Conservation (phyloP, 1,140 invertebrate species). For the Panulirus ornatus region DNA sequence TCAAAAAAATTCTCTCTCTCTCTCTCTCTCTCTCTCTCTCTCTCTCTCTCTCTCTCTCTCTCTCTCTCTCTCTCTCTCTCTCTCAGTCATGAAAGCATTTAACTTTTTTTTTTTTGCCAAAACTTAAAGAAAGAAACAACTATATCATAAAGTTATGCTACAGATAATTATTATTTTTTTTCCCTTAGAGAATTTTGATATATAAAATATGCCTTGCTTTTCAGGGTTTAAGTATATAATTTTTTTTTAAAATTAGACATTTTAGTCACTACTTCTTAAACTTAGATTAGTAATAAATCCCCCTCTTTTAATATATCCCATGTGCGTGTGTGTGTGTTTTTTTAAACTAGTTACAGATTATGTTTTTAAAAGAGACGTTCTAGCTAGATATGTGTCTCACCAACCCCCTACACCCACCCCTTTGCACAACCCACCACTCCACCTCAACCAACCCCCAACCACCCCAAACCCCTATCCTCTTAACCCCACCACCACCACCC, state of each 20-base stretch:
- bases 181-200: no score
- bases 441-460: background rate
- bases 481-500: background rate
- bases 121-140: no score
- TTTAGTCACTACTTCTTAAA: background rate
- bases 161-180: no score
- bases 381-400: background rate
- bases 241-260: background rate
- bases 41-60: background rate
- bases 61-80: conserved; percentile 6
- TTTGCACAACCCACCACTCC: background rate
- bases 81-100: no score
- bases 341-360: background rate
- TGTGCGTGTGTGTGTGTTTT: background rate
- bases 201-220: background rate
- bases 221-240: background rate
- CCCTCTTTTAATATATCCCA: background rate
- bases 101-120: no score
- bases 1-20: background rate
- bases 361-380: background rate
- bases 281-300: background rate
- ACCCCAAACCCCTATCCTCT: background rate
- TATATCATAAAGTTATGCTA: no score
- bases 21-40: background rate
- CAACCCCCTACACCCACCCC: background rate